phyloP scores from a whole-genome alignment of 2,888 invertebrate species.

The Aethes cnicana region DNA sequence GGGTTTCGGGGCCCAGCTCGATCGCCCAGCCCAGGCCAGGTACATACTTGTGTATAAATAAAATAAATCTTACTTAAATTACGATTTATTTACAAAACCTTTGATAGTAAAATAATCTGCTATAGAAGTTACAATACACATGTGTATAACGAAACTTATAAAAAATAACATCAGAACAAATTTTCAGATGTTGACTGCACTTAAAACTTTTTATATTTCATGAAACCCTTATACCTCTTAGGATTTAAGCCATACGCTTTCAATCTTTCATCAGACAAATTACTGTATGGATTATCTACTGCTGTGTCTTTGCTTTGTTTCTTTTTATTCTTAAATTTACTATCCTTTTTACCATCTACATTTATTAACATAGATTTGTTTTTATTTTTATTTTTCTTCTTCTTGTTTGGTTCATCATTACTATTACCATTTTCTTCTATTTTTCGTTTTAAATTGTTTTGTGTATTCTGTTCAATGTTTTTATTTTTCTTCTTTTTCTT shows the following conservation, averaged over 20 bases:
- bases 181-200: not conserved
- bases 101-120: too few species aligned
- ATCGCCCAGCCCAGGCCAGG: too few species aligned
- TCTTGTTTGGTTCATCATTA: conserved; percentile 39
- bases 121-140: too few species aligned
- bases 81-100: too few species aligned
- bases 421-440: conserved; percentile 31
- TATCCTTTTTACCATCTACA: conserved; percentile 39
- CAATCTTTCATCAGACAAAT: conserved; percentile 89
- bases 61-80: too few species aligned
- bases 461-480: conserved; percentile 10
- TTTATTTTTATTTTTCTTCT: conserved; percentile 43
- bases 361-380: too few species aligned
- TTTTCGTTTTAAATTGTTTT: conserved; percentile 38
- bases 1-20: too few species aligned
- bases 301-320: conserved; percentile 42
- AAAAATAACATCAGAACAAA: too few species aligned
- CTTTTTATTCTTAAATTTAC: conserved; percentile 49
- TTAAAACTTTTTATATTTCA: conserved; percentile 85
- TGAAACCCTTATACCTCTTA: conserved; percentile 90
- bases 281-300: conserved; percentile 57
- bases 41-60: too few species aligned
- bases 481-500: conserved; percentile 38
- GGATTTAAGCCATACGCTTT: conserved; percentile 96
- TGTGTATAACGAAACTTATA: too few species aligned